phyloP scores from a whole-genome alignment of 2,113 vertebrate genomes.

The Cisticola juncidis region DNA sequence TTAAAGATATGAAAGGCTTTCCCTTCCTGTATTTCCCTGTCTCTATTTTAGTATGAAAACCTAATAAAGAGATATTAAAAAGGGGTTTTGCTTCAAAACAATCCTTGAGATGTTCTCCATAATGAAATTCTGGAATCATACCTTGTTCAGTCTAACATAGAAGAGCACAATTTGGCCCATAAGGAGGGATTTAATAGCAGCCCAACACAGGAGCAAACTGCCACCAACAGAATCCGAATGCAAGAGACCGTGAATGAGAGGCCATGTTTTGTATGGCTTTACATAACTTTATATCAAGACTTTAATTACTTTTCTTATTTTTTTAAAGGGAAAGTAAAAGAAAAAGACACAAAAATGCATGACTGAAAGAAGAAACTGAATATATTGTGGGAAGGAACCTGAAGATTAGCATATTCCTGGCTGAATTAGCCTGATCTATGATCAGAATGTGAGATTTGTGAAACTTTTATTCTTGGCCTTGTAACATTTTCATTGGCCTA shows the following conservation, averaged over 20 bases:
- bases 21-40: background rate
- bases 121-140: background rate
- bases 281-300: background rate
- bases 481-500: slow-evolving; percentile 42
- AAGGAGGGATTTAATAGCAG: background rate
- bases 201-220: background rate
- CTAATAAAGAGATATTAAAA: background rate
- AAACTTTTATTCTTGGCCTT: background rate
- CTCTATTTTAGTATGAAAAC: background rate
- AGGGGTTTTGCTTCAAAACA: background rate
- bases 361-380: background rate
- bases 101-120: background rate
- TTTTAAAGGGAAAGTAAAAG: background rate
- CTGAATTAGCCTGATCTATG: background rate
- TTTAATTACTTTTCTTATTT: background rate
- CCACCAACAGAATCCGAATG: background rate
- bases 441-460: background rate
- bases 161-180: background rate
- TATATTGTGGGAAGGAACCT: background rate
- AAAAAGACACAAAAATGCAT: background rate
- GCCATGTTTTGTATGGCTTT: background rate
- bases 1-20: background rate
- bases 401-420: background rate
- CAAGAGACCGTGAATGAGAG: background rate
- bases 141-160: background rate